Conservation (phyloP, 2,113 vertebrate species). For the Microtus richardsoni region DNA sequence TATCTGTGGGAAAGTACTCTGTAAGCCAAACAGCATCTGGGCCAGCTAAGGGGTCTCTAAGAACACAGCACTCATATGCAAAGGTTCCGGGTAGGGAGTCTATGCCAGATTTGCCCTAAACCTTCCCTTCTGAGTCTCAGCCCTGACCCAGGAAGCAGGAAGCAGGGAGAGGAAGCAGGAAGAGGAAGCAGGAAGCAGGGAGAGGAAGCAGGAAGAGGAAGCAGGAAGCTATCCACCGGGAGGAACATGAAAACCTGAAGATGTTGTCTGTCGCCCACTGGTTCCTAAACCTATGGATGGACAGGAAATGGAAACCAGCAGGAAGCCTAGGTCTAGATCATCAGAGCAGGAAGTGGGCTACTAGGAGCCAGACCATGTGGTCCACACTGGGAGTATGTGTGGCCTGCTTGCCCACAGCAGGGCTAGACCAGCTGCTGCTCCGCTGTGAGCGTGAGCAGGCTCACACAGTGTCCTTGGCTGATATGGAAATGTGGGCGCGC, state of each 20-base stretch:
- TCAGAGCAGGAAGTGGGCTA: background rate
- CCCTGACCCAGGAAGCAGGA: background rate
- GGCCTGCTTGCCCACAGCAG: background rate
- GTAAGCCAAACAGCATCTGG: accelerated
- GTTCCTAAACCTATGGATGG: background rate
- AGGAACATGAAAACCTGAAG: too few relatives aligned
- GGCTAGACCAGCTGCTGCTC: accelerated
- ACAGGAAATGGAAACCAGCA: accelerated
- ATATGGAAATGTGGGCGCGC: accelerated
- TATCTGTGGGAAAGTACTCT: too few relatives aligned
- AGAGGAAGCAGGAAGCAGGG: background rate
- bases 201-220: too few relatives aligned
- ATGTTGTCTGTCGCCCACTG: accelerated
- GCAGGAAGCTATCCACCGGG: background rate
- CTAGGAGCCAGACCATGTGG: too few relatives aligned
- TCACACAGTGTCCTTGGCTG: background rate
- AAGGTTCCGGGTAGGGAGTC: accelerated
- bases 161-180: too few relatives aligned
- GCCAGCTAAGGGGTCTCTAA: background rate
- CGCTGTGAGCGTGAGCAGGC: accelerated
- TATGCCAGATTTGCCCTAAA: accelerated
- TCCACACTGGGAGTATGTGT: accelerated
- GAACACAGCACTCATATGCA: accelerated
- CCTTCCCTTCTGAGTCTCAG: too few relatives aligned
- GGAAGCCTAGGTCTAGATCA: background rate